Conservation (phyloP, 2,888 invertebrate species). For the Stenolophus ochropezus region DNA sequence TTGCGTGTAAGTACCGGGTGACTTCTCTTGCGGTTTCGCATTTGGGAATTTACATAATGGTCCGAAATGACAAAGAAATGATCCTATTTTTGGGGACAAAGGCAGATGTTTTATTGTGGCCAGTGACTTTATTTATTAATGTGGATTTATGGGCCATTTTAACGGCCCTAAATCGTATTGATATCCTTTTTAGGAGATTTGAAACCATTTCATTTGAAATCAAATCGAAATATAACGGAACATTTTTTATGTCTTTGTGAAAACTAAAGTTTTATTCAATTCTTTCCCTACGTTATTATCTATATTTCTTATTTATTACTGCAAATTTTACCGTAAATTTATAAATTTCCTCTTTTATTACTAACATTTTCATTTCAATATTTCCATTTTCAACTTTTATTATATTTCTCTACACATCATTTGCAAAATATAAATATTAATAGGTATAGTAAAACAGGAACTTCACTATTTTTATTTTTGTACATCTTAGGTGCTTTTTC, state of each 20-base stretch:
- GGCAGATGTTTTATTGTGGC: slow-evolving; percentile 45
- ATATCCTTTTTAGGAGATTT: slow-evolving; percentile 46
- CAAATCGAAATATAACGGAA: slow-evolving; percentile 50
- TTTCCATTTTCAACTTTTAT: too few relatives aligned
- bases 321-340: neutral
- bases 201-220: slow-evolving; percentile 54
- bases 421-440: too few relatives aligned
- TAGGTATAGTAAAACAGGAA: too few relatives aligned
- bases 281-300: slow-evolving; percentile 18
- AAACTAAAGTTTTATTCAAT: slow-evolving; percentile 43
- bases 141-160: slow-evolving; percentile 45
- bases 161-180: slow-evolving; percentile 47
- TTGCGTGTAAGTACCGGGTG: slow-evolving; percentile 34
- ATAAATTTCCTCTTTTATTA: neutral
- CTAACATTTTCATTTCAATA: neutral
- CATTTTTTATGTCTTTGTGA: slow-evolving; percentile 30
- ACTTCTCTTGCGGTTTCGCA: slow-evolving; percentile 37
- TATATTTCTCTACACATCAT: too few relatives aligned
- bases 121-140: slow-evolving; percentile 48
- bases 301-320: slow-evolving; percentile 37
- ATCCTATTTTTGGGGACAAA: slow-evolving; percentile 43
- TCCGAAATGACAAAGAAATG: slow-evolving; percentile 47
- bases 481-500: too few relatives aligned
- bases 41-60: slow-evolving; percentile 43
- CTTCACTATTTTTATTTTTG: too few relatives aligned